Percentiles rank a stretch among this genome's conserved stretches.
Conservation (phyloP, 2,888 invertebrate species). For the Andricus quercusramuli region DNA sequence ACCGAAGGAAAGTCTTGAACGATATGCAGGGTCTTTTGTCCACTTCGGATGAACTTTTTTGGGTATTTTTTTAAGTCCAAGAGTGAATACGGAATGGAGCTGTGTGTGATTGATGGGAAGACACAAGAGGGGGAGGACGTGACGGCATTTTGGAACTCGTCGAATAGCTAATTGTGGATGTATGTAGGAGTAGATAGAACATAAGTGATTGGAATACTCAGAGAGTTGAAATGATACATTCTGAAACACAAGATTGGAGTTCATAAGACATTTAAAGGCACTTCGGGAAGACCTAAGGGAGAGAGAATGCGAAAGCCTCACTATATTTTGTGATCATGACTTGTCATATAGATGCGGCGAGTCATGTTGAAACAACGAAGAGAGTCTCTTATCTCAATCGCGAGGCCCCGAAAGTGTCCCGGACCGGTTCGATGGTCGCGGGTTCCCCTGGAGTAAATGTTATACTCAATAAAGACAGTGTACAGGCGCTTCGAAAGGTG, state of each 20-base stretch:
- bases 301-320: constrained; percentile 73
- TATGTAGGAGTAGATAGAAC: constrained; percentile 9
- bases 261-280: neutral
- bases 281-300: constrained; percentile 53
- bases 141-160: neutral
- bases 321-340: constrained; percentile 74
- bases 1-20: neutral
- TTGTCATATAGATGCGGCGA: constrained; percentile 72
- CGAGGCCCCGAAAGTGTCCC: constrained; percentile 44
- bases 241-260: constrained; percentile 9
- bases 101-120: neutral
- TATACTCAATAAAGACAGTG: constrained; percentile 28
- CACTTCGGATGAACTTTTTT: neutral
- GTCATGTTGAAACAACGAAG: constrained; percentile 71
- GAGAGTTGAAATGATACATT: constrained; percentile 41
- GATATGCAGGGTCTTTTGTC: neutral
- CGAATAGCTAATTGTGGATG: constrained; percentile 21
- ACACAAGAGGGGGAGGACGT: neutral
- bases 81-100: neutral
- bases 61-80: neutral
- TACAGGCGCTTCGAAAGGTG: constrained; percentile 33
- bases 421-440: constrained; percentile 45
- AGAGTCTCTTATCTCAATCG: constrained; percentile 49
- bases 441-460: constrained; percentile 40
- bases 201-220: constrained; percentile 16